These are phyloP conservation scores for Stichopus horrens DNA, from an alignment of 53 echinoderm and acorn worm species.

Conservation along the genomic window DNA sequence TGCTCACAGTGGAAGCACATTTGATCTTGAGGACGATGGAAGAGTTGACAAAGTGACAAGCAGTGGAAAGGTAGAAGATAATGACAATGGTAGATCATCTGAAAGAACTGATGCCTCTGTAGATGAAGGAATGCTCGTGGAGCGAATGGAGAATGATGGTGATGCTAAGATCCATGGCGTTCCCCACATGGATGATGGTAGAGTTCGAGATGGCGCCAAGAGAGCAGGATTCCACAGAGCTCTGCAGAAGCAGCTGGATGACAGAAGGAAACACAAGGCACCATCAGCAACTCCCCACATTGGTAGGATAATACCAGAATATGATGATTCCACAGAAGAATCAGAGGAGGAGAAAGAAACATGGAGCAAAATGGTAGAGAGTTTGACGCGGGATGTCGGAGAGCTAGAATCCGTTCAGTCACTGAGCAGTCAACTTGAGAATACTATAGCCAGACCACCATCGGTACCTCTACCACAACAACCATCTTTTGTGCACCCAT, in stretches of 20 bases:
- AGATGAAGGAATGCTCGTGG: not conserved
- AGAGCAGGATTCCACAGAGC: not conserved
- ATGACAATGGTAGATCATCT: too few species aligned
- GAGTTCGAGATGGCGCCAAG: not conserved
- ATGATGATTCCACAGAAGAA: constrained; percentile 21
- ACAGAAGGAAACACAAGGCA: not conserved
- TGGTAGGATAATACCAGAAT: not conserved
- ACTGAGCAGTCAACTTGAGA: constrained; percentile 13
- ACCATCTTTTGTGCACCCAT: constrained; percentile 24
- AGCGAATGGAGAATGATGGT: not conserved
- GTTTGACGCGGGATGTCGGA: constrained; percentile 12
- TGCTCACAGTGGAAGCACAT: not conserved
- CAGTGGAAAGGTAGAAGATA: too few species aligned
- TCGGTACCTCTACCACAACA: not conserved
- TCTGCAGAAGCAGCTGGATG: not conserved
- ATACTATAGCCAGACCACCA: not conserved
- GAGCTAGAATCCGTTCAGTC: constrained; percentile 27
- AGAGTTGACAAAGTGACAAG: too few species aligned
- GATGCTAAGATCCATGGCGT: not conserved
- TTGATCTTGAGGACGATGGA: not conserved
- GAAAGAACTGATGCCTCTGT: too few species aligned
- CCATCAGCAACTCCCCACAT: not conserved
- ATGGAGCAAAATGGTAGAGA: constrained; percentile 20
- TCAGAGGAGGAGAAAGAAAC: constrained; percentile 40
- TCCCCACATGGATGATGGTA: not conserved